Conservation (phyloP, 2,888 invertebrate genomes). For the Hirtodrosophila cameraria region DNA sequence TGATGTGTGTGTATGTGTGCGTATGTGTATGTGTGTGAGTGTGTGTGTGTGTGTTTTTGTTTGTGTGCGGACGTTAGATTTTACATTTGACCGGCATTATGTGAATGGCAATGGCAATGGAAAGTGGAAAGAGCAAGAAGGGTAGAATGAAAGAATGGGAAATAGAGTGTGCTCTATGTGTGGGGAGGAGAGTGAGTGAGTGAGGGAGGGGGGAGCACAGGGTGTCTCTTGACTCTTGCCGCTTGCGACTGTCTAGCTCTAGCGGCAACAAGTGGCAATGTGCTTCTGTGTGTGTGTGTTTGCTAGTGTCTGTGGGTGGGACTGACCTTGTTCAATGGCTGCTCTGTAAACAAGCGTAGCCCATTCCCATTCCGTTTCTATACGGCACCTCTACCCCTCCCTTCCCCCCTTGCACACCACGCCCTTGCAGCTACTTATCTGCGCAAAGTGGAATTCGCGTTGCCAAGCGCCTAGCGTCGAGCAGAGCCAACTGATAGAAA, state of each 20-base stretch:
- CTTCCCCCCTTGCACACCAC: background rate
- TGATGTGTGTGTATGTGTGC: conserved; percentile 16
- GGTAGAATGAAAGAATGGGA: background rate
- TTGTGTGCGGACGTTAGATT: conserved; percentile 69
- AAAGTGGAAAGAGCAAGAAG: conserved; percentile 1
- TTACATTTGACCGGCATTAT: conserved; percentile 75
- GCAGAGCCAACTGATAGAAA: conserved; percentile 38
- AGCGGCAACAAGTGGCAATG: conserved; percentile 50
- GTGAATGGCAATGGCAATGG: conserved; percentile 29
- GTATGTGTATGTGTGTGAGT: conserved; percentile 14
- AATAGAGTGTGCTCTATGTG: conserved; percentile 12
- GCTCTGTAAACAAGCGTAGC: conserved; percentile 32
- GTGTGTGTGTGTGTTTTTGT: conserved; percentile 24
- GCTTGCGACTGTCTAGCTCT: conserved; percentile 3
- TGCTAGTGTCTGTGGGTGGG: conserved; percentile 22
- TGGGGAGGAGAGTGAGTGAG: conserved; percentile 28
- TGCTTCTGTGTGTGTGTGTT: conserved; percentile 15
- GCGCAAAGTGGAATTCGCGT: conserved; percentile 38
- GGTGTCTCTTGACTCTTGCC: conserved; percentile 21
- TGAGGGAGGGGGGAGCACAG: conserved; percentile 25
- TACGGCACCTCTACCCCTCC: no score
- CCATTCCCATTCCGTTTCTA: background rate
- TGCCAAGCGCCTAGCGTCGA: conserved; percentile 41
- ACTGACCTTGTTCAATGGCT: conserved; percentile 60
- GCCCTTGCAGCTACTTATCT: conserved; percentile 40